A percentile compares a stretch with the other conserved stretches of the same genome.
Evolutionary conservation across 2,888 invertebrate genomes (phyloP).

Genomic region (Lymantria dispar): DNA sequence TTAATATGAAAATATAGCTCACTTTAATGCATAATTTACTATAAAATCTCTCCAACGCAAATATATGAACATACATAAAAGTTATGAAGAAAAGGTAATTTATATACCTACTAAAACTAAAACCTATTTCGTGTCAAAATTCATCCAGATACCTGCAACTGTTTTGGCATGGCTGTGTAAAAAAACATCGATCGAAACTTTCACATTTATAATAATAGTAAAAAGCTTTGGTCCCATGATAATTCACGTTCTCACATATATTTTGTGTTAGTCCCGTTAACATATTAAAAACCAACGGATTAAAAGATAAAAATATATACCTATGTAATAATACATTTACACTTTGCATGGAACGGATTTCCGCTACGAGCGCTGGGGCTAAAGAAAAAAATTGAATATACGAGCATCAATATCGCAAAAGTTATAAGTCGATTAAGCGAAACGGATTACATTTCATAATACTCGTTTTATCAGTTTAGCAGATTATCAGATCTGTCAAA

Average conservation of each 20-base stretch:
- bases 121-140: too few species aligned
- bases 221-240: too few species aligned
- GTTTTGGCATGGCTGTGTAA: too few species aligned
- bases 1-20: too few species aligned
- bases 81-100: too few species aligned
- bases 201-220: too few species aligned
- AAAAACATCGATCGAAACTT: too few species aligned
- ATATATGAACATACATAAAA: too few species aligned
- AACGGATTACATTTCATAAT: constrained; percentile 10
- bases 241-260: not conserved
- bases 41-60: too few species aligned
- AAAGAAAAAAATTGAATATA: constrained; percentile 4
- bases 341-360: constrained; percentile 12
- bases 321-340: not conserved
- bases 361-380: constrained; percentile 1
- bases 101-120: too few species aligned
- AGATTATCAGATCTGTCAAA: not conserved
- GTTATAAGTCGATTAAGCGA: constrained; percentile 9
- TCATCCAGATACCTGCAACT: too few species aligned
- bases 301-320: constrained; percentile 2
- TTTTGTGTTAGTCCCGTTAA: not conserved
- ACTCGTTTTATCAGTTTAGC: constrained; percentile 2
- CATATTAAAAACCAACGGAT: constrained; percentile 1
- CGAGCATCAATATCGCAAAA: constrained; percentile 8
- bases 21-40: too few species aligned